Conservation (phyloP, 2,888 invertebrate species). For the Eurytoma californica region DNA sequence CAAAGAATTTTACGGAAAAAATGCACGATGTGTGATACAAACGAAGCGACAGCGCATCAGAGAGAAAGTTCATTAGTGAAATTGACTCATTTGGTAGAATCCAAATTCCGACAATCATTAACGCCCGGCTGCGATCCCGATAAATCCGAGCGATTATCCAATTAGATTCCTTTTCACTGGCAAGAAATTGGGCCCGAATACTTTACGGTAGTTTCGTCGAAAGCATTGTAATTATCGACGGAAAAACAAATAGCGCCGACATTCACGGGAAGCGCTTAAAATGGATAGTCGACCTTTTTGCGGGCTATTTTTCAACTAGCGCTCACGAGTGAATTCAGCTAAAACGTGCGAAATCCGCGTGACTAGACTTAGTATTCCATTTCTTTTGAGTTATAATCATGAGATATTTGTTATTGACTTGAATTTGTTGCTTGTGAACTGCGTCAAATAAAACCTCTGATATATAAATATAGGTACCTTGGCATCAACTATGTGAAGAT, state of each 20-base stretch:
- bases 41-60: background rate
- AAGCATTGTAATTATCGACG: background rate
- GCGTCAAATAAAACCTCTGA: background rate
- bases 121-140: background rate
- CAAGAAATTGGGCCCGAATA: too few species aligned
- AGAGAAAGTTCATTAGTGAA: conserved; percentile 46
- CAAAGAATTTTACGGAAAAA: background rate
- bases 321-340: background rate
- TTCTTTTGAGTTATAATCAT: background rate
- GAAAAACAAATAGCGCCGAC: background rate
- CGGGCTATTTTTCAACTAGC: background rate
- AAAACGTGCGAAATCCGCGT: background rate
- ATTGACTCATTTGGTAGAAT: background rate
- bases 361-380: background rate
- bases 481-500: too few species aligned
- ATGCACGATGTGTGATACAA: background rate
- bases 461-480: too few species aligned
- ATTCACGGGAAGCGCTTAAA: background rate
- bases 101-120: background rate
- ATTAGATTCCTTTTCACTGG: background rate
- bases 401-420: background rate
- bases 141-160: conserved; percentile 14
- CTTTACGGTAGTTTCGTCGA: too few species aligned
- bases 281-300: background rate
- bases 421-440: background rate